Conservation (phyloP, 2,888 invertebrate genomes). For the Prionchulus punctatus region DNA sequence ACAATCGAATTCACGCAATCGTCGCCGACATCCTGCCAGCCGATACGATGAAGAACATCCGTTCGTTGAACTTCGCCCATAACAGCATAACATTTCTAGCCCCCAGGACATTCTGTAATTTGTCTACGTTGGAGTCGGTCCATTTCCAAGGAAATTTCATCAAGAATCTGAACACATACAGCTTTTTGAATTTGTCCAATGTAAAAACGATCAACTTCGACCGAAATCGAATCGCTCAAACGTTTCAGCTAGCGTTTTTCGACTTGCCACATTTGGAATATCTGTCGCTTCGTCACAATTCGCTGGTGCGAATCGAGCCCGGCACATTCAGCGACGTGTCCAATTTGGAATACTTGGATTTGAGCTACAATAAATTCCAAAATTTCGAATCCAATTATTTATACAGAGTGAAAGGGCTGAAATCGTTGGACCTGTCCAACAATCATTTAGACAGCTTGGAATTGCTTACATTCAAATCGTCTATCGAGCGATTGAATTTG, state of each 20-base stretch:
- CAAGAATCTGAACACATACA: slow-evolving; percentile 16
- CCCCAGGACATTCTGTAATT: slow-evolving; percentile 17
- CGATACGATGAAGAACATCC: slow-evolving; percentile 16
- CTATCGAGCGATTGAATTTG: neutral
- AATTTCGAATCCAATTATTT: neutral
- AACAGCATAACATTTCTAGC: slow-evolving; percentile 20
- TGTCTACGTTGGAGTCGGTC: slow-evolving; percentile 43
- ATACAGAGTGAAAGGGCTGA: slow-evolving; percentile 12
- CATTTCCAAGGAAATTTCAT: slow-evolving; percentile 41
- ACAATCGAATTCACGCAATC: slow-evolving; percentile 24
- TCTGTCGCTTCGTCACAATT: slow-evolving; percentile 9
- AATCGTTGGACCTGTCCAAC: slow-evolving; percentile 16
- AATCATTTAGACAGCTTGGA: neutral
- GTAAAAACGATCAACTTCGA: slow-evolving; percentile 35
- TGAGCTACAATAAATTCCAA: slow-evolving; percentile 45
- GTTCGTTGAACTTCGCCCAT: slow-evolving; percentile 20
- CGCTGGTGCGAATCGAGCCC: slow-evolving; percentile 20
- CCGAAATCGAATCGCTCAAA: slow-evolving; percentile 13
- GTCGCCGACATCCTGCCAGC: slow-evolving; percentile 21
- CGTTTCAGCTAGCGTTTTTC: slow-evolving; percentile 42
- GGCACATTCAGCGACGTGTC: slow-evolving; percentile 14
- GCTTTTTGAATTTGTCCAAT: slow-evolving; percentile 50
- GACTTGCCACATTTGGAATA: slow-evolving; percentile 35
- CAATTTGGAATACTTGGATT: slow-evolving; percentile 40
- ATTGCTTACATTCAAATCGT: neutral